These are phyloP conservation scores for Ctenodactylus gundi DNA, from an alignment of 2,113 vertebrate species.

Conservation along the genomic window DNA sequence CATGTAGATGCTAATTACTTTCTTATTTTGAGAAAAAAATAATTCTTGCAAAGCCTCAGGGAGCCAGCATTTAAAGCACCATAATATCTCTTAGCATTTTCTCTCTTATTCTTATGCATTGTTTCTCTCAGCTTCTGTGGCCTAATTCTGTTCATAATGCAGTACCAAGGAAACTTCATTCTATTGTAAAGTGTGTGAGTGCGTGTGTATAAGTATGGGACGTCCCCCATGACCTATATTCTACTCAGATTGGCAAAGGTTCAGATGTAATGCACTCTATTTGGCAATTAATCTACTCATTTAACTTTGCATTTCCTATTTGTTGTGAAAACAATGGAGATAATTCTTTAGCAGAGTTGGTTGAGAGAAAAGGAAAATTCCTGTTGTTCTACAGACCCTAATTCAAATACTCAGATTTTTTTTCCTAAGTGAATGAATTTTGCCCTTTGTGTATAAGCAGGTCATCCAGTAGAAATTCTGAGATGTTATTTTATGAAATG, in stretches of 20 bases:
- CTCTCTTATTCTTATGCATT: neutral
- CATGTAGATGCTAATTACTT: conserved; percentile 16
- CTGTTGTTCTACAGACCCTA: neutral
- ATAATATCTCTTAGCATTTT: neutral
- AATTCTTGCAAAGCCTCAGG: neutral
- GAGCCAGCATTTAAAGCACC: conserved; percentile 43
- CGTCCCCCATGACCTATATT: neutral
- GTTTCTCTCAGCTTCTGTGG: neutral
- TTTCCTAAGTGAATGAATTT: neutral
- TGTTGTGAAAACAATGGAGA: neutral
- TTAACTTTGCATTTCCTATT: neutral
- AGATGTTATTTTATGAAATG: neutral
- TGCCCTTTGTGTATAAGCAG: neutral
- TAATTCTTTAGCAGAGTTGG: neutral
- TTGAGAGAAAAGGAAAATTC: neutral
- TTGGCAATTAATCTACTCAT: neutral
- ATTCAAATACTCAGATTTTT: neutral
- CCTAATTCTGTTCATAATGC: too few relatives aligned
- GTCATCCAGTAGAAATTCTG: neutral
- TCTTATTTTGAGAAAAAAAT: conserved; percentile 28
- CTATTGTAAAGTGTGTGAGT: neutral
- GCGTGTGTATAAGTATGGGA: neutral
- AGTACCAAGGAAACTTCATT: neutral
- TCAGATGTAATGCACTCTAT: conserved; percentile 31
- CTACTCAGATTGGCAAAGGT: conserved; percentile 18